Evolutionary conservation across 2,888 invertebrate genomes (phyloP).

Genomic region (Pachycephus smyrnensis): DNA sequence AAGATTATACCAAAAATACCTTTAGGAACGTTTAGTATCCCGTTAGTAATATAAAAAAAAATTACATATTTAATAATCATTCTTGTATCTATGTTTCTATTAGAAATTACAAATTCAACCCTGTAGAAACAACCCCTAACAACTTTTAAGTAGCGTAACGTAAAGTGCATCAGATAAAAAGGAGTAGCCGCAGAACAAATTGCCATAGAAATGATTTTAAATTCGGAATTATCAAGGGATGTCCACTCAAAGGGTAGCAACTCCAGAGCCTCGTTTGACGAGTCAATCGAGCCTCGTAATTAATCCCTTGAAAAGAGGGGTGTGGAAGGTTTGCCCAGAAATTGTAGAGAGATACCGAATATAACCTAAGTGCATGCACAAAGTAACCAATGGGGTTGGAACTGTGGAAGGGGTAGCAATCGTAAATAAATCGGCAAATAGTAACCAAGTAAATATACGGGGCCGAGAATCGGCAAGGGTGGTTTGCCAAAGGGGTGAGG

Average conservation of each 20-base stretch:
- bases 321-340: not conserved
- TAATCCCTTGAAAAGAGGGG: not conserved
- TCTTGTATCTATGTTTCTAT: not conserved
- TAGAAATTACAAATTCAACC: not conserved
- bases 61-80: not conserved
- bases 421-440: conserved; percentile 43
- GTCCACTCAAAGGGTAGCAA: not conserved
- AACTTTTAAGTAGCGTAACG: not conserved
- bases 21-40: not conserved
- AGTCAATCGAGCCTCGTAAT: not conserved
- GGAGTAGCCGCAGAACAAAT: not conserved
- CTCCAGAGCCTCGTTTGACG: not conserved
- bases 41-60: not conserved
- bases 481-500: conserved; percentile 29
- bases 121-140: not conserved
- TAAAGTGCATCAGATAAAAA: not conserved
- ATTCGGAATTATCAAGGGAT: not conserved
- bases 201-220: not conserved
- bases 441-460: conserved; percentile 43
- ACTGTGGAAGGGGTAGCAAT: conserved; percentile 21
- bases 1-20: not conserved
- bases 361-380: not conserved
- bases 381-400: not conserved
- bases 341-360: not conserved
- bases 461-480: conserved; percentile 5